Percentiles rank a stretch among this genome's conserved stretches.
Evolutionary conservation across 2,797 vertebrate genomes (phyloP).

Genomic region (Cottoperca gobio): DNA sequence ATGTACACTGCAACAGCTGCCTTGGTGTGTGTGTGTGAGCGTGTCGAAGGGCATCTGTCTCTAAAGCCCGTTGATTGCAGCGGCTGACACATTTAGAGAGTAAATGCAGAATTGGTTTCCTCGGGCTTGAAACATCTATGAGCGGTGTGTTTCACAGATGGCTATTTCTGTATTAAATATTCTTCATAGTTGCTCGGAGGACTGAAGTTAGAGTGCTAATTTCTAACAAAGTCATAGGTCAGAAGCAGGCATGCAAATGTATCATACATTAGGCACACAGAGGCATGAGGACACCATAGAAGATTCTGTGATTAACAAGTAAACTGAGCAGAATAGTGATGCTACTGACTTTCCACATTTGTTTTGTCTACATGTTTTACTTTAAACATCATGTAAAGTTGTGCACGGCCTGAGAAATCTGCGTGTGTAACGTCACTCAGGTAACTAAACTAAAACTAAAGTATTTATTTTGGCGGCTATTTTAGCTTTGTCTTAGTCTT

Average conservation of each 20-base stretch:
- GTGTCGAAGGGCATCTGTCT: constrained; percentile 63
- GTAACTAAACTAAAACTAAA: no score
- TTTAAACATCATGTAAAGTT: not conserved
- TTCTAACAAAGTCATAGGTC: constrained; percentile 16
- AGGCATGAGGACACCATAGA: not conserved
- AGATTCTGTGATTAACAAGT: not conserved
- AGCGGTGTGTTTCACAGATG: constrained; percentile 39
- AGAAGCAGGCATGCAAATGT: constrained; percentile 8
- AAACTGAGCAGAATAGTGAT: not conserved
- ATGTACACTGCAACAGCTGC: constrained; percentile 78
- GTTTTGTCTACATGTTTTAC: not conserved
- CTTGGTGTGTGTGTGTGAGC: constrained; percentile 49
- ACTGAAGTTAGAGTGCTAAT: not conserved
- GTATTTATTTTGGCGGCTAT: no score
- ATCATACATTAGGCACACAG: not conserved
- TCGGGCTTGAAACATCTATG: constrained; percentile 35
- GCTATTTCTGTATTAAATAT: constrained; percentile 30
- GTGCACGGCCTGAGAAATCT: not conserved
- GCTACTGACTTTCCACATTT: not conserved
- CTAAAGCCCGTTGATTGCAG: constrained; percentile 52
- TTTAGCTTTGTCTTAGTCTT: no score
- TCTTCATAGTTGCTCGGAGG: constrained; percentile 13
- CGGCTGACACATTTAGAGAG: constrained; percentile 50
- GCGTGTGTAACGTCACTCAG: not conserved
- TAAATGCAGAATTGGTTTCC: constrained; percentile 56